These are phyloP conservation scores for Psittacara wagleri DNA, from an alignment of 2,113 vertebrate species.

Conservation along the genomic window DNA sequence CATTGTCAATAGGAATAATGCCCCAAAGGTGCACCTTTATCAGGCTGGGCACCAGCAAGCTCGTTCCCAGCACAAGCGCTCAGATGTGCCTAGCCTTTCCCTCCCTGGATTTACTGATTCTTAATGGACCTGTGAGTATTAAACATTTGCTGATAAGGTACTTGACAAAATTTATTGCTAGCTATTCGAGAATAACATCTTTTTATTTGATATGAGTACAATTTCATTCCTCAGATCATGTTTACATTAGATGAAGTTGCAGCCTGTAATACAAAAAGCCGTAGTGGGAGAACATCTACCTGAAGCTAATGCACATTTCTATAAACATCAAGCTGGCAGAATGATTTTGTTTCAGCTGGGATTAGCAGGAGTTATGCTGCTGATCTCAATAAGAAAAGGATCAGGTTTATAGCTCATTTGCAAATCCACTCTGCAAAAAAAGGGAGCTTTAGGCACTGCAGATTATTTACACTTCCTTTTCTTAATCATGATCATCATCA, in stretches of 20 bases:
- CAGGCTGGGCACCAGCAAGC: background rate
- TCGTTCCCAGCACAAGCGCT: background rate
- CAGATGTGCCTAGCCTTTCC: background rate
- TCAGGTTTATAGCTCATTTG: slow-evolving; percentile 45
- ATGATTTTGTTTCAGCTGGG: slow-evolving; percentile 29
- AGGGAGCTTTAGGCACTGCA: background rate
- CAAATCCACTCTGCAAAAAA: slow-evolving; percentile 22
- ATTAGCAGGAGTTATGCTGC: slow-evolving; percentile 37
- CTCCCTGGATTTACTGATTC: slow-evolving; percentile 36
- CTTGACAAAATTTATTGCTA: background rate
- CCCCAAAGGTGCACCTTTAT: slow-evolving; percentile 12
- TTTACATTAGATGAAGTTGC: background rate
- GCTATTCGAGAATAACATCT: slow-evolving; percentile 2
- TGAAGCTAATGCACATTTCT: background rate
- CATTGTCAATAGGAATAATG: slow-evolving; percentile 32
- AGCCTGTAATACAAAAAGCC: background rate
- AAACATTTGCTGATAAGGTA: slow-evolving; percentile 9
- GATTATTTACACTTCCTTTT: slow-evolving; percentile 33
- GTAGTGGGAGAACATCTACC: background rate
- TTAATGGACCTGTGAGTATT: slow-evolving; percentile 61
- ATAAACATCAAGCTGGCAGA: background rate
- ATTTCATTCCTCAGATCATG: background rate
- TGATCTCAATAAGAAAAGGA: slow-evolving; percentile 42
- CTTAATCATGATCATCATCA: background rate
- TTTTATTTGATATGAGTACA: background rate